phyloP scores from a whole-genome alignment of 2,888 invertebrate species.

The Acleris holmiana region DNA sequence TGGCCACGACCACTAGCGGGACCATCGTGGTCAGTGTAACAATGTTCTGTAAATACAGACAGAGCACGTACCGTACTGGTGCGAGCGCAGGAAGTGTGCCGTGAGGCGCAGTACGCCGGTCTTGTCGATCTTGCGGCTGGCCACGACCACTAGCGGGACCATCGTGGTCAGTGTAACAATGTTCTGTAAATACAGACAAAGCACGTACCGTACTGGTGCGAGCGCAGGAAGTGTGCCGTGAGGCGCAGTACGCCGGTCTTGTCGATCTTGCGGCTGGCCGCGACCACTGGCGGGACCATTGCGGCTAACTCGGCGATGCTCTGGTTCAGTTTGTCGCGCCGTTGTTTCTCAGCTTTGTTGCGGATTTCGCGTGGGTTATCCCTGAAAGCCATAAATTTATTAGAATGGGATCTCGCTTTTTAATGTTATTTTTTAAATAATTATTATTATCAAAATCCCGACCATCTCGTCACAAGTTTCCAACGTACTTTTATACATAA shows the following conservation, averaged over 20 bases:
- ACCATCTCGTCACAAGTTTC: too few relatives aligned
- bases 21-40: constrained; percentile 91
- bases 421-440: too few relatives aligned
- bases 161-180: constrained; percentile 91
- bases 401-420: background rate
- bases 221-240: constrained; percentile 92
- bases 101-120: constrained; percentile 93
- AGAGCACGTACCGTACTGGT: too few relatives aligned
- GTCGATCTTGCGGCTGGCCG: constrained; percentile 91
- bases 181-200: constrained; percentile 72
- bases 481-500: too few relatives aligned
- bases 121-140: constrained; percentile 93
- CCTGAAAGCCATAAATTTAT: constrained; percentile 46
- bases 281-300: constrained; percentile 92
- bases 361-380: constrained; percentile 87
- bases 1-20: constrained; percentile 90
- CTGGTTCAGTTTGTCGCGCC: constrained; percentile 93
- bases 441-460: too few relatives aligned
- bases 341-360: constrained; percentile 94
- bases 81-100: constrained; percentile 92
- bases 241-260: constrained; percentile 95
- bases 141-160: constrained; percentile 91
- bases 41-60: constrained; percentile 83
- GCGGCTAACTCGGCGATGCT: constrained; percentile 91
- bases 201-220: constrained; percentile 85